Evolutionary conservation across 2,888 invertebrate genomes (phyloP).

Genomic region (Thelaira solivaga): DNA sequence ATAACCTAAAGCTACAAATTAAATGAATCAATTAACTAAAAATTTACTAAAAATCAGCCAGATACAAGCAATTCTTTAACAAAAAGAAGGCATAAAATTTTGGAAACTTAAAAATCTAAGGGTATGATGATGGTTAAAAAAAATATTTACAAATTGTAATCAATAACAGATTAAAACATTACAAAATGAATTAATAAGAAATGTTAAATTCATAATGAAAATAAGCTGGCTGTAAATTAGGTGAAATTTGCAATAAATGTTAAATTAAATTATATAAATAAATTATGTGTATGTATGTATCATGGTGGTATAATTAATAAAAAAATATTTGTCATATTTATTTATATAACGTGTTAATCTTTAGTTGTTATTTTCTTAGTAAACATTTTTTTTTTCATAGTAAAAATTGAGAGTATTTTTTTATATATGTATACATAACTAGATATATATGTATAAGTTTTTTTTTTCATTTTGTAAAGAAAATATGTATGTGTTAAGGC

Average conservation of each 20-base stretch:
- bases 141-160: conserved; percentile 49
- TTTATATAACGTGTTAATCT: background rate
- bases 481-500: conserved; percentile 30
- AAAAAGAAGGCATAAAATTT: conserved; percentile 19
- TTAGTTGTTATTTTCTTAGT: background rate
- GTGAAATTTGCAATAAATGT: background rate
- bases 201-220: background rate
- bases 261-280: conserved; percentile 8
- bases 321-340: conserved; percentile 8
- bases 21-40: conserved; percentile 47
- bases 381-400: background rate
- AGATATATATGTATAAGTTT: conserved; percentile 27
- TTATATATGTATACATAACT: too few relatives aligned
- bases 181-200: background rate
- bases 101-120: conserved; percentile 20
- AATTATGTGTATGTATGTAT: background rate
- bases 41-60: conserved; percentile 46
- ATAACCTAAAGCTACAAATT: conserved; percentile 47
- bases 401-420: conserved; percentile 18
- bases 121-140: background rate
- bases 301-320: conserved; percentile 24
- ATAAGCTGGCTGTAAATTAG: conserved; percentile 10
- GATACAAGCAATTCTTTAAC: background rate
- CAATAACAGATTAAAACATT: conserved; percentile 33
- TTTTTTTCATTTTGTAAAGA: background rate